These are phyloP conservation scores for Drosophila auraria DNA, from an alignment of 1,140 invertebrate genomes.

Conservation along the genomic window DNA sequence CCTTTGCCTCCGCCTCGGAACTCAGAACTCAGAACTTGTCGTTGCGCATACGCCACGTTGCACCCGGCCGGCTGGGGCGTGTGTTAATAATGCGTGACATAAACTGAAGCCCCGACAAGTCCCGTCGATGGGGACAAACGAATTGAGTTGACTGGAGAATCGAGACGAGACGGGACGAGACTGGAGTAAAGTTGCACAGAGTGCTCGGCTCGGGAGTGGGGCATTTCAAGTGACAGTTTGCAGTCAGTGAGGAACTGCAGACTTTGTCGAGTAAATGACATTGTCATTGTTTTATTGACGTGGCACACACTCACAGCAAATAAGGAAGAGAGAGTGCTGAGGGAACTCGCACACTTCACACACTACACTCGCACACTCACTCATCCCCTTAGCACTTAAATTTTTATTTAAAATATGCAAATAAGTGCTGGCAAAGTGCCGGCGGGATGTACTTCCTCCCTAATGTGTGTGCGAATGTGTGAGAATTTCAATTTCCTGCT, in stretches of 20 bases:
- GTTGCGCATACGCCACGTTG: conserved; percentile 79
- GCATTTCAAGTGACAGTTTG: conserved; percentile 75
- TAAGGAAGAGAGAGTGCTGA: neutral
- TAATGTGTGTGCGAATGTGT: conserved; percentile 61
- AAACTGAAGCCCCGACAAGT: conserved; percentile 66
- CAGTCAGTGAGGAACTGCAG: conserved; percentile 46
- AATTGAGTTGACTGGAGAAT: conserved; percentile 79
- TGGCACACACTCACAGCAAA: conserved; percentile 12
- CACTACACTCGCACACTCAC: neutral
- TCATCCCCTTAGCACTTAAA: conserved; percentile 64
- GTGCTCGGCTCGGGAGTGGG: conserved; percentile 20
- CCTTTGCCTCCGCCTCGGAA: neutral
- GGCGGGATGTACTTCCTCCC: conserved; percentile 17
- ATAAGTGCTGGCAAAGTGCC: conserved; percentile 66
- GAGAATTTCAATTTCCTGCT: conserved; percentile 79
- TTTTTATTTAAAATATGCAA: conserved; percentile 76
- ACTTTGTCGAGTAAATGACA: conserved; percentile 53
- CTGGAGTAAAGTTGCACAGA: neutral
- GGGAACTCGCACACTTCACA: neutral
- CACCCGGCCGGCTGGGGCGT: conserved; percentile 64
- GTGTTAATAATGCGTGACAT: conserved; percentile 83
- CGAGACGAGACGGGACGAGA: neutral
- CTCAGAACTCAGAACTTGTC: conserved; percentile 16
- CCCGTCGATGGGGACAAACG: conserved; percentile 59
- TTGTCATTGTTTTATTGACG: conserved; percentile 32